Evolutionary conservation across 2,113 vertebrate species (phyloP).

Genomic region (Hylia prasina): DNA sequence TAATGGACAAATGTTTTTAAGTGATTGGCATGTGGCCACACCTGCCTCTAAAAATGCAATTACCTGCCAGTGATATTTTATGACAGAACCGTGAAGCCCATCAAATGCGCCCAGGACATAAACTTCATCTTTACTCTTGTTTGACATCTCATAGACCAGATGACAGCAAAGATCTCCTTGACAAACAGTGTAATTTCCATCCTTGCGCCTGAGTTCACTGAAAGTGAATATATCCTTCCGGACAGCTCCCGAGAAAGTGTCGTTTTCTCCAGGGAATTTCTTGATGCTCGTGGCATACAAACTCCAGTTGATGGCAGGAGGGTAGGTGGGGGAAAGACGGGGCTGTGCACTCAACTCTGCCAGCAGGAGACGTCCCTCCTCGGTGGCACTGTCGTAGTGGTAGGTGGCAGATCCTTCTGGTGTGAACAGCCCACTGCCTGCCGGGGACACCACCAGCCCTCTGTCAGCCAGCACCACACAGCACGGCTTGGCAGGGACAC

Average conservation of each 20-base stretch:
- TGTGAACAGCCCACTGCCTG: constrained; percentile 68
- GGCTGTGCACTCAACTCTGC: constrained; percentile 33
- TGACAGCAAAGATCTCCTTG: constrained; percentile 71
- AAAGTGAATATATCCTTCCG: constrained; percentile 69
- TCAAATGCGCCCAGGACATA: constrained; percentile 69
- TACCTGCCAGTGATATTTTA: constrained; percentile 73
- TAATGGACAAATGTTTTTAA: not conserved
- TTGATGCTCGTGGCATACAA: constrained; percentile 6
- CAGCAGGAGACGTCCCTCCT: constrained; percentile 58
- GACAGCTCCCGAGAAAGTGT: constrained; percentile 25
- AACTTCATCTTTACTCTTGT: constrained; percentile 50
- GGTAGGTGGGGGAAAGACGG: not conserved
- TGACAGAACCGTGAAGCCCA: constrained; percentile 55
- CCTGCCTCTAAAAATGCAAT: not conserved
- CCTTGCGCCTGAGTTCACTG: constrained; percentile 12
- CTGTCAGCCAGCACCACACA: accelerated
- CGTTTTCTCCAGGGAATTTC: not conserved
- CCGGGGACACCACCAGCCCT: not conserved
- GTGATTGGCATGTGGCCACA: not conserved
- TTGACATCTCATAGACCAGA: constrained; percentile 56
- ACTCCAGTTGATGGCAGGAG: constrained; percentile 36
- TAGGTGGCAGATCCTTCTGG: constrained; percentile 1
- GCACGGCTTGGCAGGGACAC: accelerated
- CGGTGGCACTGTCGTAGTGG: constrained; percentile 51
- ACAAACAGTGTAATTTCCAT: constrained; percentile 63